Conservation (phyloP, 2,797 vertebrate genomes). For the Epinephelus malabaricus region DNA sequence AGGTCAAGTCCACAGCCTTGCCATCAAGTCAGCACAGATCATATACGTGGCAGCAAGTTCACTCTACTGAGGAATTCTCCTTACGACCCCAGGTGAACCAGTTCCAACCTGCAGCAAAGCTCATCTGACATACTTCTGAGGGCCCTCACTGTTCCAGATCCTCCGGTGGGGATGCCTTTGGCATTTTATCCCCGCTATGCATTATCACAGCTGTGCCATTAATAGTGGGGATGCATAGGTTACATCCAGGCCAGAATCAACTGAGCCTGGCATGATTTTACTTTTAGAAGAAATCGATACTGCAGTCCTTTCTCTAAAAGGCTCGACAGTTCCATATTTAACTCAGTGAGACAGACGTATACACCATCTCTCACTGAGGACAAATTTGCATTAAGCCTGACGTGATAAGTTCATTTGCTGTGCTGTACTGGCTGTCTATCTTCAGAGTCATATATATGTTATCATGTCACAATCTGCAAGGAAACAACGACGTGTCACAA, state of each 20-base stretch:
- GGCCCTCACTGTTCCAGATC: conserved; percentile 34
- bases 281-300: neutral
- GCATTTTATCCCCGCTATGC: conserved; percentile 13
- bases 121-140: conserved; percentile 63
- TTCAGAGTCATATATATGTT: conserved; percentile 27
- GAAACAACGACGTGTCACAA: conserved; percentile 64
- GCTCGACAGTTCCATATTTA: neutral
- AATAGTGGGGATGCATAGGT: neutral
- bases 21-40: conserved; percentile 21
- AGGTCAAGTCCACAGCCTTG: conserved; percentile 48
- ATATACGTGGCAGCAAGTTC: conserved; percentile 68
- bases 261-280: neutral
- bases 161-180: conserved; percentile 21
- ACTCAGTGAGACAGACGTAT: too few relatives aligned
- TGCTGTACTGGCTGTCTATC: neutral
- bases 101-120: conserved; percentile 81
- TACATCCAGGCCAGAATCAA: neutral
- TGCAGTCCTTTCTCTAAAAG: neutral
- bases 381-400: neutral
- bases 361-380: neutral
- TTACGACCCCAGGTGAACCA: conserved; percentile 75
- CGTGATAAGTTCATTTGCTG: too few relatives aligned
- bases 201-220: conserved; percentile 6
- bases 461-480: conserved; percentile 8
- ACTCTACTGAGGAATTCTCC: conserved; percentile 74